Evolutionary conservation across 2,113 vertebrate genomes (phyloP).

Genomic region (Phaethornis superciliosus): DNA sequence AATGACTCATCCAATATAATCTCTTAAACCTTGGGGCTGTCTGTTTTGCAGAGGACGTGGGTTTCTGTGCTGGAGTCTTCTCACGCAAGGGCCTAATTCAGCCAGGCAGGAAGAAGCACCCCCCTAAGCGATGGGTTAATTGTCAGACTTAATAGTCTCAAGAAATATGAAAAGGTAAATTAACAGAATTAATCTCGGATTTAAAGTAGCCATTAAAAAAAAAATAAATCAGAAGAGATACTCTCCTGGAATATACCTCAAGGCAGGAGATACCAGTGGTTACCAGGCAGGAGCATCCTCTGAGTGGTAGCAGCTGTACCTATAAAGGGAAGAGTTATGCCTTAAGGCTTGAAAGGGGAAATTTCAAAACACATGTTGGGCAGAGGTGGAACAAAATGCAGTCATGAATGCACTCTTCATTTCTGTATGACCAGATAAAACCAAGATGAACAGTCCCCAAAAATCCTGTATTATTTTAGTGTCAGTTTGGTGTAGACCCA

Average conservation of each 20-base stretch:
- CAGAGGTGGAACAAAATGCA: not conserved
- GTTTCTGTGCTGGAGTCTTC: not conserved
- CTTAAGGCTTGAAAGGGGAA: not conserved
- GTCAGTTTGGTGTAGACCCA: not conserved
- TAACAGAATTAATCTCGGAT: not conserved
- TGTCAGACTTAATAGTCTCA: not conserved
- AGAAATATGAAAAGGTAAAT: not conserved
- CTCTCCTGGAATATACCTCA: not conserved
- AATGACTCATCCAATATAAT: not conserved
- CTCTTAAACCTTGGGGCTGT: not conserved
- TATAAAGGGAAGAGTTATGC: not conserved
- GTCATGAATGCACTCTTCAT: not conserved
- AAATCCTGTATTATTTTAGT: not conserved
- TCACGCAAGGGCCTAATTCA: not conserved
- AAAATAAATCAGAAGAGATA: not conserved
- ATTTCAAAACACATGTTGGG: not conserved
- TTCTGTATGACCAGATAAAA: not conserved
- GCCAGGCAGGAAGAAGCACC: not conserved
- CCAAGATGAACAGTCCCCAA: not conserved
- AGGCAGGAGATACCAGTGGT: not conserved
- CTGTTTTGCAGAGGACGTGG: accelerated
- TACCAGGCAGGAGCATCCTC: not conserved
- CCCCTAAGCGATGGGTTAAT: not conserved
- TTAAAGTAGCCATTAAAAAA: not conserved
- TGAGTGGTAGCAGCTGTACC: not conserved